Conservation (phyloP, 2,888 invertebrate genomes). For the Cephus spinipes region DNA sequence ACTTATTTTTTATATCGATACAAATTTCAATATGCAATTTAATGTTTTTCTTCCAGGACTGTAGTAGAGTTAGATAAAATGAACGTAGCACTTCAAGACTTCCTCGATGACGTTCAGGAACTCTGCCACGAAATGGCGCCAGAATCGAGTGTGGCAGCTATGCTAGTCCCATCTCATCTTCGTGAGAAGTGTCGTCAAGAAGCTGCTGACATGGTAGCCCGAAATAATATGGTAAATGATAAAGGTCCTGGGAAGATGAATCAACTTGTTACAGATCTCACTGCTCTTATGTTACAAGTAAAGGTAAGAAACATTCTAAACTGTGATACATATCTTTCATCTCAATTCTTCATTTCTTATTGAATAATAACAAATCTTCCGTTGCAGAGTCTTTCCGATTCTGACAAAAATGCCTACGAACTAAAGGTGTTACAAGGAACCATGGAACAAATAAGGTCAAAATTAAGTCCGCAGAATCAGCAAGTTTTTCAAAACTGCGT, state of each 20-base stretch:
- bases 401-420: conserved; percentile 90
- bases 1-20: background rate
- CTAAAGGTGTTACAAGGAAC: conserved; percentile 91
- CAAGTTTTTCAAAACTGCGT: conserved; percentile 87
- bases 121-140: conserved; percentile 89
- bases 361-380: conserved; percentile 1
- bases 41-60: conserved; percentile 38
- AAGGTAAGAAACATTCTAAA: conserved; percentile 69
- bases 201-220: conserved; percentile 83
- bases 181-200: conserved; percentile 89
- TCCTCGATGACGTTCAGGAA: conserved; percentile 86
- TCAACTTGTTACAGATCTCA: conserved; percentile 86
- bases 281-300: conserved; percentile 90
- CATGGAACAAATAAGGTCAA: conserved; percentile 87
- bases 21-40: background rate
- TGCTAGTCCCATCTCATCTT: conserved; percentile 89
- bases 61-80: conserved; percentile 92
- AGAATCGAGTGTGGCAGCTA: conserved; percentile 86
- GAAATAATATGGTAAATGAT: conserved; percentile 74
- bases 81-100: conserved; percentile 88
- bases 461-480: conserved; percentile 80
- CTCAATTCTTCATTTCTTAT: conserved; percentile 1
- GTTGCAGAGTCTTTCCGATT: conserved; percentile 75
- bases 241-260: conserved; percentile 75
- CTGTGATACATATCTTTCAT: conserved; percentile 10